Conservation (phyloP, 2,797 vertebrate species). For the Pelochelys cantorii region DNA sequence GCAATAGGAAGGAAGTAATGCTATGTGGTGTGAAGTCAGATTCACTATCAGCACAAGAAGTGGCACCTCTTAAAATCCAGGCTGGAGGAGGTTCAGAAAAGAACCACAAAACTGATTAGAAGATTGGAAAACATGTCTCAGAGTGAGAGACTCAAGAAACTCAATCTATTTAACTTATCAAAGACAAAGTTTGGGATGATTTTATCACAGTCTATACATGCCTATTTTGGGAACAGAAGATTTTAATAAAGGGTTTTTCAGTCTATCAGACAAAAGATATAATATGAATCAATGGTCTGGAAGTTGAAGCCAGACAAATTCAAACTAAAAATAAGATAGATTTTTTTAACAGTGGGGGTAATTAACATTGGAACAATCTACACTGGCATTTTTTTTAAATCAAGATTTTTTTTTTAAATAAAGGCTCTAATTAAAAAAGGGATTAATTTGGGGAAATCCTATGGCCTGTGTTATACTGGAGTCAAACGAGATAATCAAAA, state of each 20-base stretch:
- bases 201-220: no score
- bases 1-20: neutral
- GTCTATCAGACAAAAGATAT: neutral
- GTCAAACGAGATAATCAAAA: neutral
- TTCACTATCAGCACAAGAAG: neutral
- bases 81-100: no score
- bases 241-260: neutral
- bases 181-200: no score
- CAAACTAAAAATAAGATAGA: neutral
- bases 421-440: neutral
- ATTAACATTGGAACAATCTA: neutral
- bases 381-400: neutral
- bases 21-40: neutral
- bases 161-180: neutral
- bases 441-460: neutral
- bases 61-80: neutral
- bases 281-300: neutral
- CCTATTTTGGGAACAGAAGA: neutral
- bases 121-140: no score
- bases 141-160: no score
- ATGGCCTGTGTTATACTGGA: neutral
- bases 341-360: neutral
- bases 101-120: no score
- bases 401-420: neutral
- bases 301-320: neutral